Conservation (phyloP, 2,888 invertebrate species). For the Saturnia japonica region DNA sequence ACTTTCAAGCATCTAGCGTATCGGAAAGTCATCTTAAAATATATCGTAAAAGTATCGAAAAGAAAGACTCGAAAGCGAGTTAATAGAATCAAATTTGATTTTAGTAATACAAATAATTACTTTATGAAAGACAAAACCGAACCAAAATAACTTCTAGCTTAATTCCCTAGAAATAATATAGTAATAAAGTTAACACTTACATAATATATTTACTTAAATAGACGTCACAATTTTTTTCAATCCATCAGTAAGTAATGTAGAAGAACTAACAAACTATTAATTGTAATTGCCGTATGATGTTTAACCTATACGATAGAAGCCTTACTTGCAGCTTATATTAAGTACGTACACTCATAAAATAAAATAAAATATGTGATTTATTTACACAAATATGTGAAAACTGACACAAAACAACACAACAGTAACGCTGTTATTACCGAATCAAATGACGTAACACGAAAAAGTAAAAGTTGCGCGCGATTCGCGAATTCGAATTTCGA, state of each 20-base stretch:
- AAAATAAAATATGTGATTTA: background rate
- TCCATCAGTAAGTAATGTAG: background rate
- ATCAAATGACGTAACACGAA: slow-evolving; percentile 44
- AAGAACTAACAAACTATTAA: background rate
- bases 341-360: background rate
- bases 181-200: background rate
- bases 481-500: slow-evolving; percentile 32
- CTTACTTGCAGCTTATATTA: background rate
- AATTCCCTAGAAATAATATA: background rate
- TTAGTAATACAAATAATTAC: too few species aligned
- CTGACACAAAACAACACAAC: slow-evolving; percentile 15
- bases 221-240: background rate
- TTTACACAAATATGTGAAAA: slow-evolving; percentile 5
- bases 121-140: too few species aligned
- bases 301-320: background rate
- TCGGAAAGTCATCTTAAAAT: too few species aligned
- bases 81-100: too few species aligned
- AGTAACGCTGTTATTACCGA: slow-evolving; percentile 19
- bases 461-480: slow-evolving; percentile 56
- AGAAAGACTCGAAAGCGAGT: too few species aligned
- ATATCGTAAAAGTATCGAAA: too few species aligned
- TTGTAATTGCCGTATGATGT: background rate
- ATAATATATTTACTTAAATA: background rate
- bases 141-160: background rate
- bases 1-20: too few species aligned